These are phyloP conservation scores for Lethenteron reissneri DNA, from an alignment of 2,113 vertebrate genomes.

Conservation along the genomic window DNA sequence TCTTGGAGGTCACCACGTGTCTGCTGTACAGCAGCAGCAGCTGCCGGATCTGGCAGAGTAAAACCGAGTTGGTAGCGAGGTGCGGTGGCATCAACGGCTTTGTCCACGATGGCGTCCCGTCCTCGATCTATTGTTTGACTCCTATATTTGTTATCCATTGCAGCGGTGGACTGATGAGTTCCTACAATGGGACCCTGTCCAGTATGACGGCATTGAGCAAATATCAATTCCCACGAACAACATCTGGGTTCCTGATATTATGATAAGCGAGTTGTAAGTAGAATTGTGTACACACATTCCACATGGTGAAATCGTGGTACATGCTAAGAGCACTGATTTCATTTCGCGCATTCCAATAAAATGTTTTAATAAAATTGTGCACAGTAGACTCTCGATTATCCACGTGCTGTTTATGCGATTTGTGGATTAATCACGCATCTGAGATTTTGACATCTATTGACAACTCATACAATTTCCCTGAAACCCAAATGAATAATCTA, in stretches of 20 bases:
- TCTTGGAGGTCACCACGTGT: neutral
- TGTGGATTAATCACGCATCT: no score
- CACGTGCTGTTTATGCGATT: conserved; percentile 4
- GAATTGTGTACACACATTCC: neutral
- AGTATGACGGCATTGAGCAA: conserved; percentile 40
- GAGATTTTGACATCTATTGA: no score
- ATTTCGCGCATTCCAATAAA: no score
- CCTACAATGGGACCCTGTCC: conserved; percentile 40
- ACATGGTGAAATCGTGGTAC: no score
- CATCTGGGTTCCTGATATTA: conserved; percentile 40
- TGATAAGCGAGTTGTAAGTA: conserved; percentile 42
- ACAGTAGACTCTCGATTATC: neutral
- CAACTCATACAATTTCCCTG: no score
- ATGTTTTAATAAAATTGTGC: neutral
- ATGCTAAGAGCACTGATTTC: no score
- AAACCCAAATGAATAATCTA: no score
- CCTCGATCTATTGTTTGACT: neutral
- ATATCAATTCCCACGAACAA: conserved; percentile 36
- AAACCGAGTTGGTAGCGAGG: no score
- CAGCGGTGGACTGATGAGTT: conserved; percentile 50
- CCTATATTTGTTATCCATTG: conserved; percentile 8
- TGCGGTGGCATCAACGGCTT: neutral
- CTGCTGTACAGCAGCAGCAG: neutral
- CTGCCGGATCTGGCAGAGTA: no score
- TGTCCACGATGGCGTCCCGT: neutral